A percentile compares a stretch with the other conserved stretches of the same genome.
These are phyloP conservation scores for Pollenia amentaria DNA, from an alignment of 2,888 invertebrate genomes.

Conservation along the genomic window DNA sequence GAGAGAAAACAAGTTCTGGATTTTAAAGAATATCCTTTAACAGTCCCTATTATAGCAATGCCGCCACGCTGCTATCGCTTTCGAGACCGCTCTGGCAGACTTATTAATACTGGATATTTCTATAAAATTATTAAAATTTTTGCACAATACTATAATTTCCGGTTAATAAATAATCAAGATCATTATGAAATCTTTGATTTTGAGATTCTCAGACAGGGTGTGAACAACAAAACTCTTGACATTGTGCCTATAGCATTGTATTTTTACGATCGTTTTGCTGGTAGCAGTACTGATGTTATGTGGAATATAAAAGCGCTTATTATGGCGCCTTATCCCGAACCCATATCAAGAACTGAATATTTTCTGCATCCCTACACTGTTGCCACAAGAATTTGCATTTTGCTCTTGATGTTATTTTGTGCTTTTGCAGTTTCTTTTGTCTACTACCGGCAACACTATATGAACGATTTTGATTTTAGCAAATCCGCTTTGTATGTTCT, in stretches of 20 bases:
- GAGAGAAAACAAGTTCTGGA: background rate
- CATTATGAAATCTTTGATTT: background rate
- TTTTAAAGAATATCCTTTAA: conserved; percentile 38
- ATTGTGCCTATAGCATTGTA: background rate
- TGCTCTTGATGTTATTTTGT: background rate
- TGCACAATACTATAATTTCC: conserved; percentile 32
- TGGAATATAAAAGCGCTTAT: conserved; percentile 10
- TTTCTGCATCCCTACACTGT: background rate
- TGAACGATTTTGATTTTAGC: conserved; percentile 1
- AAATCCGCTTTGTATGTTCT: conserved; percentile 48
- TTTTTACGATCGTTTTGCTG: background rate
- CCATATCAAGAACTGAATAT: conserved; percentile 21
- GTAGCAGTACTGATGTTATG: background rate
- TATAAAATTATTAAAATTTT: conserved; percentile 34
- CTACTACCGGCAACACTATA: background rate
- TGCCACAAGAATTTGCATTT: background rate
- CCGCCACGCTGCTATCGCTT: conserved; percentile 24
- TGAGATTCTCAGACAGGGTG: background rate
- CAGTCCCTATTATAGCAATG: background rate
- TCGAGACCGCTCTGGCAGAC: background rate
- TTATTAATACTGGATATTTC: conserved; percentile 17
- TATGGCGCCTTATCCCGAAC: conserved; percentile 30
- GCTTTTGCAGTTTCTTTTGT: background rate
- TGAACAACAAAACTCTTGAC: background rate
- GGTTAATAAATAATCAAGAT: background rate